Conservation (phyloP, 2,113 vertebrate species). For the Pontoporia blainvillei region DNA sequence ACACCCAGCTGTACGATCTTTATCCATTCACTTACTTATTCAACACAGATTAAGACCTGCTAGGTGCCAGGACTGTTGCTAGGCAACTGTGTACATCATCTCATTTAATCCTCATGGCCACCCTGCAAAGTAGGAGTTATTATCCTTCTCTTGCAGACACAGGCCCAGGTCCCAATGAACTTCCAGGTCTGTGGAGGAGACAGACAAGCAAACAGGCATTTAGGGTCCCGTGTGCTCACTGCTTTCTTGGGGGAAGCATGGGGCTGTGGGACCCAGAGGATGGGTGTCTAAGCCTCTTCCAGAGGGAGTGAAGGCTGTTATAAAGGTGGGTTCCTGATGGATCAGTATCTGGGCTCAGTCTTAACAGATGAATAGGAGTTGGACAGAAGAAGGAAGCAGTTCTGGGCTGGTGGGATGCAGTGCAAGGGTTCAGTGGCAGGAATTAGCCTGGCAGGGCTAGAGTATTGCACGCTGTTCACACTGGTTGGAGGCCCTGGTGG, state of each 20-base stretch:
- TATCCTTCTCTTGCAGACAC: not conserved
- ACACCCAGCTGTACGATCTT: not conserved
- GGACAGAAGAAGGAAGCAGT: not conserved
- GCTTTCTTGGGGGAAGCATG: not conserved
- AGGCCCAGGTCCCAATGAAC: not conserved
- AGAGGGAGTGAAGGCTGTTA: not conserved
- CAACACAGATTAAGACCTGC: not conserved
- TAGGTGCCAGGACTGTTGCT: not conserved
- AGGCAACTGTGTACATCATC: not conserved
- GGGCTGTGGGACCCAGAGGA: not conserved
- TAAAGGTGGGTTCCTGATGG: not conserved
- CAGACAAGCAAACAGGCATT: not conserved
- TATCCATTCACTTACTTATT: not conserved
- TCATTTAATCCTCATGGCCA: not conserved
- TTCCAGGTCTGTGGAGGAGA: not conserved
- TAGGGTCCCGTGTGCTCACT: not conserved
- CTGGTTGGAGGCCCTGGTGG: not conserved
- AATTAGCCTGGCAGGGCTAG: not conserved
- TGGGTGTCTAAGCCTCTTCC: not conserved
- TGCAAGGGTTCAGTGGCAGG: not conserved
- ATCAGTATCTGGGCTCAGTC: not conserved
- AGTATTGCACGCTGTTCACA: not conserved
- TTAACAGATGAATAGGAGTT: not conserved
- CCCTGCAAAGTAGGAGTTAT: not conserved
- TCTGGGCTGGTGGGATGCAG: not conserved